Percentiles rank a stretch among this genome's conserved stretches.
phyloP scores from a whole-genome alignment of 2,888 invertebrate species.

The Lumbricus terrestris region DNA sequence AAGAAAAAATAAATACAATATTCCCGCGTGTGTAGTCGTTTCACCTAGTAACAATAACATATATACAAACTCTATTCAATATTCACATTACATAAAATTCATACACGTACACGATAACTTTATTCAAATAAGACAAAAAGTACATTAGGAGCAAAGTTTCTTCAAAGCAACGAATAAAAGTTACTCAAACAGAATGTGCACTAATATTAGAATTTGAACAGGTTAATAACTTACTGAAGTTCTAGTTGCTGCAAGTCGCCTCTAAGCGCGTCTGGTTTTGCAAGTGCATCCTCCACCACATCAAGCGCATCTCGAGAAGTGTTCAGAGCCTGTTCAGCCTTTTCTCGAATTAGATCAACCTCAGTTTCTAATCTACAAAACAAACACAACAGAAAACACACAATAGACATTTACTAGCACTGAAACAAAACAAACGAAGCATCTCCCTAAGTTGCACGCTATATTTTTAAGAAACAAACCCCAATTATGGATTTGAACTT shows the following conservation, averaged over 20 bases:
- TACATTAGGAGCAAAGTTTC: neutral
- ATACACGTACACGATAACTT: neutral
- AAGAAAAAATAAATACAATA: neutral
- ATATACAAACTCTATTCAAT: too few relatives aligned
- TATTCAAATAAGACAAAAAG: too few relatives aligned
- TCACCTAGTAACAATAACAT: neutral
- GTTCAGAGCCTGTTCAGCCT: slow-evolving; percentile 78
- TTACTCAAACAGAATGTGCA: neutral
- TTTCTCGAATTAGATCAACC: slow-evolving; percentile 73
- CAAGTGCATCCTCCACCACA: slow-evolving; percentile 69
- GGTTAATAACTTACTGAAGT: slow-evolving; percentile 44
- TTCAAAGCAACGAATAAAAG: neutral
- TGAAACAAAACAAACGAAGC: neutral
- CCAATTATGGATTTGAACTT: neutral
- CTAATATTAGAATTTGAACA: neutral
- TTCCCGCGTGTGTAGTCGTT: neutral
- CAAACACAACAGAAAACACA: neutral
- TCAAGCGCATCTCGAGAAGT: slow-evolving; percentile 78
- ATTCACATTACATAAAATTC: neutral
- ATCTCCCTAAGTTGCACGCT: neutral
- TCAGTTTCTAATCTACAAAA: slow-evolving; percentile 67
- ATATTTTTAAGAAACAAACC: neutral
- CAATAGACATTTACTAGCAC: neutral
- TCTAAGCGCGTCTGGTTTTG: slow-evolving; percentile 46
- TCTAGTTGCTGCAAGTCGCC: slow-evolving; percentile 56